Evolutionary conservation across 1,140 invertebrate species (phyloP).

Genomic region (Musca domestica): DNA sequence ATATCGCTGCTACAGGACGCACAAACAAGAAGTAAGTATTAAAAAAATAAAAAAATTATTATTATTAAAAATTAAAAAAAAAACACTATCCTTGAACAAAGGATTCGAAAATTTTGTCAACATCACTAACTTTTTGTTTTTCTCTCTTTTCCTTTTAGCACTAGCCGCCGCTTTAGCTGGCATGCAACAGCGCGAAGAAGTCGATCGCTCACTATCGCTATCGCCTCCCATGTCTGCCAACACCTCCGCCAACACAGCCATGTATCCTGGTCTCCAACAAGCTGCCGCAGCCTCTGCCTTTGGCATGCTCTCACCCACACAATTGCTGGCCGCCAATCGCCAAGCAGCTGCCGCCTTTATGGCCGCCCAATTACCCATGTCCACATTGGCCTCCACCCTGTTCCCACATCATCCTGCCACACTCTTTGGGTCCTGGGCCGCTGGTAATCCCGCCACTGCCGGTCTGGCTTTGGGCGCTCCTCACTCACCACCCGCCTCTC

Average conservation of each 20-base stretch:
- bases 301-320: slow-evolving; percentile 57
- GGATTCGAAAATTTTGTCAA: neutral
- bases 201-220: slow-evolving; percentile 49
- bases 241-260: slow-evolving; percentile 34
- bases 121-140: slow-evolving; percentile 24
- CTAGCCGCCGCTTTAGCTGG: slow-evolving; percentile 53
- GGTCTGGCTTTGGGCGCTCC: slow-evolving; percentile 37
- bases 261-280: slow-evolving; percentile 54
- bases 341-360: slow-evolving; percentile 56
- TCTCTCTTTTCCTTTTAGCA: slow-evolving; percentile 46
- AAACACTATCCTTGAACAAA: too few relatives aligned
- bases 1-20: slow-evolving; percentile 53
- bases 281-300: slow-evolving; percentile 54
- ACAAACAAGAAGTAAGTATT: slow-evolving; percentile 50
- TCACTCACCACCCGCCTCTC: slow-evolving; percentile 48
- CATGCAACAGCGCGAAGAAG: slow-evolving; percentile 53
- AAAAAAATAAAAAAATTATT: too few relatives aligned
- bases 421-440: slow-evolving; percentile 57
- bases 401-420: slow-evolving; percentile 57
- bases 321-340: slow-evolving; percentile 59
- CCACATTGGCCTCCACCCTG: slow-evolving; percentile 46
- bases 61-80: too few relatives aligned
- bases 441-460: slow-evolving; percentile 45
- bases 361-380: slow-evolving; percentile 48
- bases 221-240: slow-evolving; percentile 51